phyloP scores from a whole-genome alignment of 2,113 vertebrate genomes.

The Formicarius rufipectus region DNA sequence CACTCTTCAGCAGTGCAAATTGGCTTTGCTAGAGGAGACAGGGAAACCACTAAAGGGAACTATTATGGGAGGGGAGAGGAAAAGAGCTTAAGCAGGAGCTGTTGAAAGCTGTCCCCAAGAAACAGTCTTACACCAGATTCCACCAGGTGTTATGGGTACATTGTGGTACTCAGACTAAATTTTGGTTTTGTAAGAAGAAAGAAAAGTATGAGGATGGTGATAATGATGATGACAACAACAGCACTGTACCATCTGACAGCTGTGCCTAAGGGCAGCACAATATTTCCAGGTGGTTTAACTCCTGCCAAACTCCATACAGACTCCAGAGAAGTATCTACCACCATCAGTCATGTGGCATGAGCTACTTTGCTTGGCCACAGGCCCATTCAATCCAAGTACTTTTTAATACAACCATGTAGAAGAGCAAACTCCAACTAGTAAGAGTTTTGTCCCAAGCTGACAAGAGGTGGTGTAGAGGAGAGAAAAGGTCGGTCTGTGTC shows the following conservation, averaged over 20 bases:
- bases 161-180: neutral
- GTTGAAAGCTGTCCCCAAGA: neutral
- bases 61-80: neutral
- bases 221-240: neutral
- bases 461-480: neutral
- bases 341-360: neutral
- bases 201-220: neutral
- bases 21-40: neutral
- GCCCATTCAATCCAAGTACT: neutral
- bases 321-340: neutral
- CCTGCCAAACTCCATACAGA: neutral
- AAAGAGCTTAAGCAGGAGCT: neutral
- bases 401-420: neutral
- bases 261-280: neutral
- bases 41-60: neutral
- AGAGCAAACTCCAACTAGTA: neutral
- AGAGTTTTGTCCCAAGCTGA: neutral
- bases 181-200: neutral
- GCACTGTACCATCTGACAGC: neutral
- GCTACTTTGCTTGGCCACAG: neutral
- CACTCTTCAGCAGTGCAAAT: neutral
- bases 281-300: neutral
- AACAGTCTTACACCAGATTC: neutral
- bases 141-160: neutral
- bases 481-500: neutral